Conservation (phyloP, 2,797 vertebrate species). For the Gymnodraco acuticeps region DNA sequence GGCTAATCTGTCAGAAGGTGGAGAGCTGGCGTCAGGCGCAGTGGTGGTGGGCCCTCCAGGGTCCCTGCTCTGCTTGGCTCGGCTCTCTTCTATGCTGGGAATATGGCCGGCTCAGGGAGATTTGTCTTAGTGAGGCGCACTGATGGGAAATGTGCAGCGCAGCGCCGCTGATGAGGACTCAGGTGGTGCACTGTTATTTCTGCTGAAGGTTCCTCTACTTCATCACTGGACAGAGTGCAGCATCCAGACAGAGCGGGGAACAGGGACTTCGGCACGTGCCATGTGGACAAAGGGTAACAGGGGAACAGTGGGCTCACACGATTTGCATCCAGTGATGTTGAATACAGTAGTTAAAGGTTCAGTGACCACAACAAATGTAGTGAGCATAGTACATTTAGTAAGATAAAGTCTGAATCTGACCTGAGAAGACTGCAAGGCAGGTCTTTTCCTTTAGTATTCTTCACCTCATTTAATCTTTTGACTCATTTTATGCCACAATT, state of each 20-base stretch:
- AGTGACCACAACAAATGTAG: conserved; percentile 5
- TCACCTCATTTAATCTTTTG: conserved; percentile 13
- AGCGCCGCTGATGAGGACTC: conserved; percentile 84
- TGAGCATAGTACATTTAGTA: neutral
- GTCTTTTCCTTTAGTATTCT: neutral
- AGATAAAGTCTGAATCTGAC: conserved; percentile 19
- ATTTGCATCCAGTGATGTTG: conserved; percentile 23
- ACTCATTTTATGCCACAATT: conserved; percentile 21
- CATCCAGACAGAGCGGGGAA: conserved; percentile 35
- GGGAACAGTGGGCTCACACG: conserved; percentile 13
- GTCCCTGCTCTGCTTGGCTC: conserved; percentile 68
- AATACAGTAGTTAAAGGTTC: conserved; percentile 13
- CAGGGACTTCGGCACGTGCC: conserved; percentile 12
- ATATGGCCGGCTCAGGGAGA: conserved; percentile 79
- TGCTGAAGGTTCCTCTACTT: conserved; percentile 80
- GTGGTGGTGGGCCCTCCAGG: conserved; percentile 76
- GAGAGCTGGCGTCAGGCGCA: conserved; percentile 60
- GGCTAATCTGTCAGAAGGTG: conserved; percentile 79
- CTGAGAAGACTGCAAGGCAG: neutral
- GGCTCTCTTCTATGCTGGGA: conserved; percentile 73
- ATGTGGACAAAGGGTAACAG: conserved; percentile 34
- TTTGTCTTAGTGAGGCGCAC: conserved; percentile 83
- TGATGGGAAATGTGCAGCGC: conserved; percentile 83
- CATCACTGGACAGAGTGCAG: conserved; percentile 70
- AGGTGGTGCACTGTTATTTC: conserved; percentile 84